Base-by-base conservation (phyloP, 2,888 invertebrate genomes). In the Chymomyza procnemis region DNA sequence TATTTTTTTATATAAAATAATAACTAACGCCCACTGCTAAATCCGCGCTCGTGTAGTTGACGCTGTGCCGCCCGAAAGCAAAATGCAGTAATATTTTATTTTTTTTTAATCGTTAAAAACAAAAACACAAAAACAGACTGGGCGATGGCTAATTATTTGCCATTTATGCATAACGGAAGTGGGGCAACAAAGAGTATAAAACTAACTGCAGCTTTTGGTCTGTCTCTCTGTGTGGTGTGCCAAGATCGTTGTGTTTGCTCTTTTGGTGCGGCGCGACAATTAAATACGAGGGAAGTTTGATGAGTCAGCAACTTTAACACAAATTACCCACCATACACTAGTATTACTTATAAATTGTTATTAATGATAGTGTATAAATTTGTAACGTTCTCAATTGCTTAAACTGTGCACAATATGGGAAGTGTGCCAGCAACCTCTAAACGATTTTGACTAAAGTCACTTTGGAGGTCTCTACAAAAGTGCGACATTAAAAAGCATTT, bases 151-250 rank as follows among this genome's bases (percentile, higher is more conserved):
- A 69, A 66, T 64, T 54, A 65, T 73, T 83, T 71, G 74, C 83
- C 77, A 65, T 78, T 78, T 85, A 83, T 85, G 80, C 75, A 76
- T 74, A 79, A 71, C 84, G 69, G 73, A 75, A 73, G 59, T 56
- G 5, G 57, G 21, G 66, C 47, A 65, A 55, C 58, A 60, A 60
- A 21, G 50, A 56, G 47, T 34, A 47, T 57, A 54, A 50, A 66
- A 58, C 61, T 21, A 58, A 59, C 67, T 74, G 71, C 71, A 60
- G 22, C 30, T 41, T 34, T 59, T 12, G 56, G 56, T 56, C 14
- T 22, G 50, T 50, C 19, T 19, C 14, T 19, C 26, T 56, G 26
- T 14, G 34, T 41, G 34, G 34, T 41, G 34, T 12, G 22, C 22
- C 59, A 59, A 72, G 69, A 70, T 71, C 73, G 46, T 64, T 50